Conservation (phyloP, 2,797 vertebrate genomes). For the Ptychobarbus kaznakovi region DNA sequence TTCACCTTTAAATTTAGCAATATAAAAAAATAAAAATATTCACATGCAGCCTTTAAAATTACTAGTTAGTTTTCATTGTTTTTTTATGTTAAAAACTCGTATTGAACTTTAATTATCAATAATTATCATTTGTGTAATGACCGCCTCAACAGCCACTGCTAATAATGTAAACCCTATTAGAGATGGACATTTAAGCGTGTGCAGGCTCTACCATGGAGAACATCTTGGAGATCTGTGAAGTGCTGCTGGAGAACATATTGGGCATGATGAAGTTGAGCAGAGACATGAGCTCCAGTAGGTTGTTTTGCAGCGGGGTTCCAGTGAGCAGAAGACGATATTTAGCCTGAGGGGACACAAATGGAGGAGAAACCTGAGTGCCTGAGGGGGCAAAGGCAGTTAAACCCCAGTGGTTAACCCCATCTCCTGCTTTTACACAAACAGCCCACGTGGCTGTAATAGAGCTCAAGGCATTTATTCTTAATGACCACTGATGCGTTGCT, state of each 20-base stretch:
- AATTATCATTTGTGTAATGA: neutral
- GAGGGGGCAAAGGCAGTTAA: constrained; percentile 26
- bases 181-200: neutral
- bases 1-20: neutral
- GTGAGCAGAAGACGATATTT: constrained; percentile 85
- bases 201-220: constrained; percentile 74
- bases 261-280: constrained; percentile 91
- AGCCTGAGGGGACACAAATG: constrained; percentile 72
- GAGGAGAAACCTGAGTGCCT: neutral
- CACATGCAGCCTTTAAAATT: neutral
- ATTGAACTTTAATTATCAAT: neutral
- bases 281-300: constrained; percentile 87
- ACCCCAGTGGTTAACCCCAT: constrained; percentile 34
- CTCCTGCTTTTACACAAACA: constrained; percentile 25
- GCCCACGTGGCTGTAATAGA: constrained; percentile 33
- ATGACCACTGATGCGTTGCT: constrained; percentile 35
- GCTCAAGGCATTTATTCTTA: constrained; percentile 48
- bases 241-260: constrained; percentile 87
- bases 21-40: neutral
- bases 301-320: constrained; percentile 88
- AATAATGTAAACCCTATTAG: neutral
- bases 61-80: neutral
- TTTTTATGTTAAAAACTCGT: neutral
- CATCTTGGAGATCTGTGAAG: constrained; percentile 85
- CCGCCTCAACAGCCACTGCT: neutral